These are phyloP conservation scores for Burhinus bistriatus DNA, from an alignment of 2,113 vertebrate species.

Conservation along the genomic window DNA sequence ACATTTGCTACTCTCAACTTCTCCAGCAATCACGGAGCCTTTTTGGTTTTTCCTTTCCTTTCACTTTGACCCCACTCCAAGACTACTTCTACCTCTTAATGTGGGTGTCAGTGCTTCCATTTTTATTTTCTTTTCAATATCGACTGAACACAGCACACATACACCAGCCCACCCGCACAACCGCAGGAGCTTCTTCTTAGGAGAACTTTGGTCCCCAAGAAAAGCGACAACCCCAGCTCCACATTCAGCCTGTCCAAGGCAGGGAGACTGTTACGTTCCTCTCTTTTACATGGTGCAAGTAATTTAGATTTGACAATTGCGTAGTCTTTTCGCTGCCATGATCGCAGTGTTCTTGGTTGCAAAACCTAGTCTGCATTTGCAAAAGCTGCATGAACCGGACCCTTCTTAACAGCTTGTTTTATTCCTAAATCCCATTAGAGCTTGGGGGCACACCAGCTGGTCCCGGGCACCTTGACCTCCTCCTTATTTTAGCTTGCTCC, in stretches of 20 bases:
- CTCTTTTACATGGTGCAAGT: not conserved
- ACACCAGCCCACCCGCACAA: not conserved
- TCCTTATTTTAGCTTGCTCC: not conserved
- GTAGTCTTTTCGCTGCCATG: not conserved
- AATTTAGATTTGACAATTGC: not conserved
- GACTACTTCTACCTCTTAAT: not conserved
- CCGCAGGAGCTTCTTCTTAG: not conserved
- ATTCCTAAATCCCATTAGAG: not conserved
- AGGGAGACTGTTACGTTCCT: not conserved
- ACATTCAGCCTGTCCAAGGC: not conserved
- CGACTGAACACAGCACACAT: not conserved
- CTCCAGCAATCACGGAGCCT: not conserved
- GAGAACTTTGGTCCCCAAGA: not conserved
- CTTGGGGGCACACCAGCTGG: not conserved
- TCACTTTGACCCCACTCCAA: not conserved
- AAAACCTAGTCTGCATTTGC: not conserved
- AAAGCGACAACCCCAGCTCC: not conserved
- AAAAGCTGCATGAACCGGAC: not conserved
- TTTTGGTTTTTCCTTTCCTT: not conserved
- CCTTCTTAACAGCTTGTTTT: not conserved
- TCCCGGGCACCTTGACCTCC: not conserved
- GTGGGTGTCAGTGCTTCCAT: not conserved
- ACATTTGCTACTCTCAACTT: not conserved
- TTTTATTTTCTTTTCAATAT: not conserved
- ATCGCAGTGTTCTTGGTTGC: not conserved